These are phyloP conservation scores for Catharus fuscescens DNA, from an alignment of 2,113 vertebrate species.

Conservation along the genomic window DNA sequence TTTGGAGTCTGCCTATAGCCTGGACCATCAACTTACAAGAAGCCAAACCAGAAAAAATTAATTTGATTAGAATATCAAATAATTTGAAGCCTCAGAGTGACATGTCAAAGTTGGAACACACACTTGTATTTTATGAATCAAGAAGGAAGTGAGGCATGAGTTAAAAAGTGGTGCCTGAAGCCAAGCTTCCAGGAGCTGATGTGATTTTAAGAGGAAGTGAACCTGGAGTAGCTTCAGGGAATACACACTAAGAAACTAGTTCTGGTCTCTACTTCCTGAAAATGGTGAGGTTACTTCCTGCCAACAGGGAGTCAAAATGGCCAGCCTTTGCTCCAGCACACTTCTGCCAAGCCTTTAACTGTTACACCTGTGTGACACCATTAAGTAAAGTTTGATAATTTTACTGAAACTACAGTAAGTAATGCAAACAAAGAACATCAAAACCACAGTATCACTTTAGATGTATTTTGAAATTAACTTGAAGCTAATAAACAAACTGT, in stretches of 20 bases:
- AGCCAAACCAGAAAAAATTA: not conserved
- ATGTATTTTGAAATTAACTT: not conserved
- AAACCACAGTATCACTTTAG: not conserved
- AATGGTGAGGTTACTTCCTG: not conserved
- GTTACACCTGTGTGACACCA: not conserved
- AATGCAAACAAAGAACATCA: not conserved
- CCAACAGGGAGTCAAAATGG: not conserved
- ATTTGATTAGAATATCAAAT: not conserved
- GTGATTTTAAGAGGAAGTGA: not conserved
- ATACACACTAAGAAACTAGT: not conserved
- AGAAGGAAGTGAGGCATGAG: not conserved
- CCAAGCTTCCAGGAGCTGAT: not conserved
- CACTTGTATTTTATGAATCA: not conserved
- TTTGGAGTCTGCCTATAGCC: not conserved
- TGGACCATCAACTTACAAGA: not conserved
- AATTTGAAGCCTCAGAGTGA: not conserved
- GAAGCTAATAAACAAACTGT: not conserved
- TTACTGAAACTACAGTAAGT: not conserved
- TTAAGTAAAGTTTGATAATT: not conserved
- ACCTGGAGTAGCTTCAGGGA: not conserved
- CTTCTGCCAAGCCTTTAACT: not conserved
- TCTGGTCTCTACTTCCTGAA: not conserved
- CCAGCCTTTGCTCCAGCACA: not conserved
- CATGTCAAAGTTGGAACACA: not conserved
- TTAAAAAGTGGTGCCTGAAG: not conserved